Evolutionary conservation across 2,113 vertebrate genomes (phyloP), one percentile per base, ranked within the genome.

Genomic region (Tupaia chinensis): DNA sequence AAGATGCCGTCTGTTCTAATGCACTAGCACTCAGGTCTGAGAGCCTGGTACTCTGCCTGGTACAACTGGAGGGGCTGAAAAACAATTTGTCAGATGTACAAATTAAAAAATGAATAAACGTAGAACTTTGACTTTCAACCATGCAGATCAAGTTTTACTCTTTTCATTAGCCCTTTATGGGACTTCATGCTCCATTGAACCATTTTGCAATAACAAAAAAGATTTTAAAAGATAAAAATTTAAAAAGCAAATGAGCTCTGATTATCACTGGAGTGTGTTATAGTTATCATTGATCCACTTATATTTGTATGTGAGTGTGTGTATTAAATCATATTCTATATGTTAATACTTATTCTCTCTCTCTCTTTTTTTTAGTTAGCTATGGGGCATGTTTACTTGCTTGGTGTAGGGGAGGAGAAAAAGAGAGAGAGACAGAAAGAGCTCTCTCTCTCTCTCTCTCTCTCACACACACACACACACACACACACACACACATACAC

Each of bases 181-280:
- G 13, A 29, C 9, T 82, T 85, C 91, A 22, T 82, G 19, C 32
- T 83, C 68, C 5, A 69, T 93, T 94, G 83, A 87, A 82, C 20
- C 11, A 69, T 63, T 79, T 74, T 25, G 56, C 53, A 90, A 78
- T 66, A 44, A 44, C 15, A 82, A 87, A 86, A 79, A 87, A 23
- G 77, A 32, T 72, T 93, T 83, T 25, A 69, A 76, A 76, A 97
- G 44, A 6, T 76, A 25, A 82, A 91, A 94, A 69, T 81, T 82
- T 44, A 25, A 78, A 80, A 90, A 44, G 72, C 1, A 73, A 1
- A 22, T 65, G 29, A 91, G 19, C 60, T 81, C 9, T 69, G 82
- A 65, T 56, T 61, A 27, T 69, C 53, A 93, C 13, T 54, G 19
- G 13, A 79, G 7, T 54, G 19, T 53, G 29, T 92, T 7, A 22